Base-by-base conservation (phyloP, 2,113 vertebrate species). In the Poecile atricapillus region DNA sequence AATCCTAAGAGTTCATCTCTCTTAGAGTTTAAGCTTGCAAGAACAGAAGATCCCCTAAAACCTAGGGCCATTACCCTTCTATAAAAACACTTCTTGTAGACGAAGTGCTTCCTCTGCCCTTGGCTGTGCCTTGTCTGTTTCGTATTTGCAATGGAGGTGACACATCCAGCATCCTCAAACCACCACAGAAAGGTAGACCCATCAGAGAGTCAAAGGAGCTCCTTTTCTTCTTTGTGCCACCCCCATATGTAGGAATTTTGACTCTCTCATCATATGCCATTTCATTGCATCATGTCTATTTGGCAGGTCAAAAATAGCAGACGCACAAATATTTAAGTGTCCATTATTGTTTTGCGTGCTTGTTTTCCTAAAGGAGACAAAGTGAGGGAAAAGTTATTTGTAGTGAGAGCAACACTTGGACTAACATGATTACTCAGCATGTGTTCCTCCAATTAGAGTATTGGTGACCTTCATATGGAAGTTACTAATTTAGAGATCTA, bases 401-500 rank as follows among this genome's bases (percentile, higher is more conserved):
- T 41, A 49, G 25, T 25, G 16, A 58, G 28, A 56, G 18, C 28
- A 60, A 62, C 58, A 65, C 80, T 70, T 85, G 64, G 43, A 58
- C 23, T 69, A 81, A 65, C 43, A 30, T 3, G 7, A 52, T 74
- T 63, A 11, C 35, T 91, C 65, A 62, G 90, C 53, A 47, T n/a
- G 63, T n/a, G 31, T 43, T 89, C 77, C 68, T 94, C 60, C 84
- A 63, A 49, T 53, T 78, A 76, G 24, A 60, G 11, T 53, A 81
- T 21, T 69, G 49, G 19, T 39, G 59, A 78, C 55, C 62, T 93
- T 89, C 80, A 52, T 9, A 44, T 23, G 43, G 15, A 5, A 78
- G 81, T 94, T 85, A 81, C 89, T 93, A 78, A 81, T 41, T 89
- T 83, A 37, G 88, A 96, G 73, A 83, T 67, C 78, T 90, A 93